Conservation (phyloP, 2,113 vertebrate species). For the Neogobius melanostomus region DNA sequence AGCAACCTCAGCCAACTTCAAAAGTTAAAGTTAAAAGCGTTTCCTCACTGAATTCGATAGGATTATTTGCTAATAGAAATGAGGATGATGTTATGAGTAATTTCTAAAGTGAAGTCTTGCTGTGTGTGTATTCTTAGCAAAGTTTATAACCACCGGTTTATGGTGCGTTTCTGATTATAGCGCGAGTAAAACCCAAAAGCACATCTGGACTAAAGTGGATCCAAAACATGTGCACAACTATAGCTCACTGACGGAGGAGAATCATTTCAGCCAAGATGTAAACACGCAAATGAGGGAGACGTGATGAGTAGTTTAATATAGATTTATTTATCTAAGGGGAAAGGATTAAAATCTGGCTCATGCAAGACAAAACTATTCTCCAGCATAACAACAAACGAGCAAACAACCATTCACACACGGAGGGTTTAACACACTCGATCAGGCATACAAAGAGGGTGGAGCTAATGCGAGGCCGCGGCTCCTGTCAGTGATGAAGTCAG, state of each 20-base stretch:
- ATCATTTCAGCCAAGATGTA: conserved; percentile 44
- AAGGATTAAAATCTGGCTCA: no score
- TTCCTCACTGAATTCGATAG: conserved; percentile 58
- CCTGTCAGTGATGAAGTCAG: no score
- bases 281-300: conserved; percentile 1
- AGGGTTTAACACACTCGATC: no score
- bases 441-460: no score
- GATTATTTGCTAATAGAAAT: conserved; percentile 44
- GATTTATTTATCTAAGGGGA: no score
- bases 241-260: conserved; percentile 51
- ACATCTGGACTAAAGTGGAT: conserved; percentile 52
- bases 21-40: conserved; percentile 46
- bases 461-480: no score
- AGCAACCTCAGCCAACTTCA: conserved; percentile 56
- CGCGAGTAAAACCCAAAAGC: conserved; percentile 57
- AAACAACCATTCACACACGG: no score
- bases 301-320: no score
- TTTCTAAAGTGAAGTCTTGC: conserved; percentile 51
- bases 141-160: conserved; percentile 56
- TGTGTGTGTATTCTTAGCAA: conserved; percentile 64
- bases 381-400: no score
- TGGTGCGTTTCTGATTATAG: conserved; percentile 73
- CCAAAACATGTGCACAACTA: conserved; percentile 68
- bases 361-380: no score
- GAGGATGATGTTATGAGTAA: conserved; percentile 37